Percentiles rank a stretch among this genome's conserved stretches.
Evolutionary conservation across 2,797 vertebrate species (phyloP).

Genomic region (Heterohyrax brucei): DNA sequence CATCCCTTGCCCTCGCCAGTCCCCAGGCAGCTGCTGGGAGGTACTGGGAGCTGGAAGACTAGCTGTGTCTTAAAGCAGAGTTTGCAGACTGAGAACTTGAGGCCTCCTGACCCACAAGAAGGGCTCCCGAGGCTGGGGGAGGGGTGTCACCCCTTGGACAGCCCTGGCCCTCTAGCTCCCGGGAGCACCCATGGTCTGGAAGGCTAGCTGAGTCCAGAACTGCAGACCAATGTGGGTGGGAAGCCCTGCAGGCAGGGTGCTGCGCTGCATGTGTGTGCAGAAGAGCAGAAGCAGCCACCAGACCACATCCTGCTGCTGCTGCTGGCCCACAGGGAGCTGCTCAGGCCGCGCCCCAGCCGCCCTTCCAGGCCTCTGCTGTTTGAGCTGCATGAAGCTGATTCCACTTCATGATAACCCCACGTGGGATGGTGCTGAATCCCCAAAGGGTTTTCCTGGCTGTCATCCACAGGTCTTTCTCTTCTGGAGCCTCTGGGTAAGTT

Average conservation of each 20-base stretch:
- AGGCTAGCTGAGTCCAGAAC: background rate
- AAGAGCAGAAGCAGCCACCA: background rate
- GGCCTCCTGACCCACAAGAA: background rate
- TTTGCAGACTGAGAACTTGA: background rate
- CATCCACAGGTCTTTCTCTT: too few relatives aligned
- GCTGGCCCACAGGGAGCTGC: background rate
- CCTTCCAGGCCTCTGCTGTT: background rate
- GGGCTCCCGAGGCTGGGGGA: background rate
- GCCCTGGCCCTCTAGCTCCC: background rate
- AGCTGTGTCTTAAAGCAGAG: background rate
- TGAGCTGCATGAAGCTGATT: too few relatives aligned
- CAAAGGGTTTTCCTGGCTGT: too few relatives aligned
- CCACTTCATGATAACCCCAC: too few relatives aligned
- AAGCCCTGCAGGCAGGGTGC: background rate
- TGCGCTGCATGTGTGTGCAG: background rate
- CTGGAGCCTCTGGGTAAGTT: background rate
- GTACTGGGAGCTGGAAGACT: background rate
- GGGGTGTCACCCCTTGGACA: too few relatives aligned
- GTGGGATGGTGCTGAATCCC: too few relatives aligned
- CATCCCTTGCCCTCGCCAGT: background rate
- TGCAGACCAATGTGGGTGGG: background rate
- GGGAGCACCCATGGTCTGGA: background rate
- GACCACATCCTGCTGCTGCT: background rate
- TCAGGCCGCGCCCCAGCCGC: background rate
- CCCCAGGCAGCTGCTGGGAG: too few relatives aligned